Percentiles rank a stretch among this genome's conserved stretches.
phyloP scores from a whole-genome alignment of 2,113 vertebrate genomes.

The Myotis lucifugus region DNA sequence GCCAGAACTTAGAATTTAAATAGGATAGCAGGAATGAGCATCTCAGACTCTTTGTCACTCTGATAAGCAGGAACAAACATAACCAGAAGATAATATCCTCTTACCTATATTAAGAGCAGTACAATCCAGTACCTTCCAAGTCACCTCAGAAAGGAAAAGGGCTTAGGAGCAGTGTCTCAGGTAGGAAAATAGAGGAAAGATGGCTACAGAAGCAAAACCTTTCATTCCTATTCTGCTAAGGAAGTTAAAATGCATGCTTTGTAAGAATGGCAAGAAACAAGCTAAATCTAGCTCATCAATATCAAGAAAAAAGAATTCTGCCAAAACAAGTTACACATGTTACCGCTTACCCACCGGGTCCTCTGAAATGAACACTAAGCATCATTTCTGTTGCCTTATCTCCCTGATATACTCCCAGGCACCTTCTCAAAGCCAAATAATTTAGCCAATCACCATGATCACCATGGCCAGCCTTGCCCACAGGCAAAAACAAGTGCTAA shows the following conservation, averaged over 20 bases:
- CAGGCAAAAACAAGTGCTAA: background rate
- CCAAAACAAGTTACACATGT: background rate
- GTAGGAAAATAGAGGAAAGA: background rate
- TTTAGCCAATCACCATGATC: background rate
- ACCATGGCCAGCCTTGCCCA: background rate
- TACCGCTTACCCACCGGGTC: background rate
- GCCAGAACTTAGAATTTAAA: conserved; percentile 1
- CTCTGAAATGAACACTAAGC: background rate
- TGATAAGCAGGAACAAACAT: background rate
- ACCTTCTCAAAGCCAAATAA: background rate
- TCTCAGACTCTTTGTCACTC: background rate
- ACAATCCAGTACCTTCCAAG: background rate
- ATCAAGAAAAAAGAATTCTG: background rate
- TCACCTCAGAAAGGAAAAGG: background rate
- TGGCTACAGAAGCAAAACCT: background rate
- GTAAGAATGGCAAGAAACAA: background rate
- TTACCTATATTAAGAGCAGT: background rate
- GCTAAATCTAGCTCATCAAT: background rate
- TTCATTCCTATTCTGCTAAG: background rate
- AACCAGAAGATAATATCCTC: background rate
- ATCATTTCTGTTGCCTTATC: background rate
- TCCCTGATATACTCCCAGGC: background rate
- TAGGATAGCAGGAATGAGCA: background rate
- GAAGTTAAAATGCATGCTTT: background rate
- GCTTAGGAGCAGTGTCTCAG: background rate